Percentiles rank a stretch among this genome's conserved stretches.
These are phyloP conservation scores for Cebus imitator DNA, from an alignment of 2,113 vertebrate genomes.

Conservation along the genomic window DNA sequence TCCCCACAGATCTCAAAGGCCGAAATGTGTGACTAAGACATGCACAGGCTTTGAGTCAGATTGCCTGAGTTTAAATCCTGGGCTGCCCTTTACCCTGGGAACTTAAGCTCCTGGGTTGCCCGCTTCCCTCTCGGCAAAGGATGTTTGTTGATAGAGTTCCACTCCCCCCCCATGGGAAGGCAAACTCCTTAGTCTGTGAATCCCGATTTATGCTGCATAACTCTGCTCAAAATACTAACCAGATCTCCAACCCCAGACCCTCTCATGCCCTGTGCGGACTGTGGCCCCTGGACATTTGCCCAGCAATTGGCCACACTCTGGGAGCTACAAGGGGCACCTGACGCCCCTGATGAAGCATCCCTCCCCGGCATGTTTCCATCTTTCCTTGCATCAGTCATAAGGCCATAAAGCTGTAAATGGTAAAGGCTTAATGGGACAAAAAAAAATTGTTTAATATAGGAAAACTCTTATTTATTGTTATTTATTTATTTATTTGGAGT, in stretches of 20 bases:
- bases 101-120: neutral
- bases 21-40: too few species aligned
- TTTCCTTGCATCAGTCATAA: neutral
- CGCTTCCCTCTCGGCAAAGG: neutral
- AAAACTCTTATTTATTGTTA: neutral
- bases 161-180: neutral
- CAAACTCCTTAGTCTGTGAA: neutral
- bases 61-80: neutral
- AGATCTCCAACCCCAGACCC: neutral
- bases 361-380: neutral
- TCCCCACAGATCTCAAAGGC: neutral
- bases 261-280: neutral
- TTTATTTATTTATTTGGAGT: too few species aligned
- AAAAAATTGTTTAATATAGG: neutral
- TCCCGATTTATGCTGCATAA: neutral
- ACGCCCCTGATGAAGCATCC: neutral
- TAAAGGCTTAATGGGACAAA: neutral
- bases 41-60: neutral
- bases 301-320: neutral
- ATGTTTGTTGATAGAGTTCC: neutral
- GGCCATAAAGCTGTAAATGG: neutral
- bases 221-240: neutral
- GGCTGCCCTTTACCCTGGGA: neutral
- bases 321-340: neutral
- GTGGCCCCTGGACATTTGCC: neutral